Conservation (phyloP, 2,888 invertebrate species). For the Meghimatium bilineatum region DNA sequence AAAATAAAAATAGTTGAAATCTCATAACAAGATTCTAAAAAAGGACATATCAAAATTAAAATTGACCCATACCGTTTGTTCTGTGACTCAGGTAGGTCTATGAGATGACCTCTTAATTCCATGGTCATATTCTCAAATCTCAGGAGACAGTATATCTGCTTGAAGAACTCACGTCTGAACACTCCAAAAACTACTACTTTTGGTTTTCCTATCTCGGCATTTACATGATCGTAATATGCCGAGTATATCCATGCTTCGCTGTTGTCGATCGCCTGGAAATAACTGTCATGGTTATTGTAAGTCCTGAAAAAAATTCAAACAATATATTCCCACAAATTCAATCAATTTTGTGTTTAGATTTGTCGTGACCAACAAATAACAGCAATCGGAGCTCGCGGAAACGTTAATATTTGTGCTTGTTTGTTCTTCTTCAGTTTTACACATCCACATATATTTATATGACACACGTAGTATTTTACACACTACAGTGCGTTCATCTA, state of each 20-base stretch:
- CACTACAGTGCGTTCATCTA: too few relatives aligned
- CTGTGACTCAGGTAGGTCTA: neutral
- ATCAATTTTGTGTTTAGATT: too few relatives aligned
- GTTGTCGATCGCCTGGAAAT: slow-evolving; percentile 27
- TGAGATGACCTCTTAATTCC: neutral
- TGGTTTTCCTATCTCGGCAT: neutral
- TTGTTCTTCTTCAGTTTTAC: too few relatives aligned
- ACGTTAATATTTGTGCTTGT: too few relatives aligned
- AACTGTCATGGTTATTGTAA: neutral
- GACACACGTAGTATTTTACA: too few relatives aligned
- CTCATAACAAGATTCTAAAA: too few relatives aligned
- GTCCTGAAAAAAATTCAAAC: too few relatives aligned
- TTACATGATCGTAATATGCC: slow-evolving; percentile 26
- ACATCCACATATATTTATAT: too few relatives aligned
- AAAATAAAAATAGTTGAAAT: too few relatives aligned
- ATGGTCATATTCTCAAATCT: neutral
- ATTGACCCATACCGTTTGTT: neutral
- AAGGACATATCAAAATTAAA: neutral
- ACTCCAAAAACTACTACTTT: neutral
- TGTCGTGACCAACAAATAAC: too few relatives aligned
- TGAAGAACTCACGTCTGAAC: neutral
- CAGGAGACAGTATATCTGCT: slow-evolving; percentile 2
- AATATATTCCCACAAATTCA: too few relatives aligned
- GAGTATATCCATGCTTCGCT: slow-evolving; percentile 30
- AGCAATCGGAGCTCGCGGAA: too few relatives aligned